Conservation (phyloP, 2,888 invertebrate species). For the Chrysina gloriosa region DNA sequence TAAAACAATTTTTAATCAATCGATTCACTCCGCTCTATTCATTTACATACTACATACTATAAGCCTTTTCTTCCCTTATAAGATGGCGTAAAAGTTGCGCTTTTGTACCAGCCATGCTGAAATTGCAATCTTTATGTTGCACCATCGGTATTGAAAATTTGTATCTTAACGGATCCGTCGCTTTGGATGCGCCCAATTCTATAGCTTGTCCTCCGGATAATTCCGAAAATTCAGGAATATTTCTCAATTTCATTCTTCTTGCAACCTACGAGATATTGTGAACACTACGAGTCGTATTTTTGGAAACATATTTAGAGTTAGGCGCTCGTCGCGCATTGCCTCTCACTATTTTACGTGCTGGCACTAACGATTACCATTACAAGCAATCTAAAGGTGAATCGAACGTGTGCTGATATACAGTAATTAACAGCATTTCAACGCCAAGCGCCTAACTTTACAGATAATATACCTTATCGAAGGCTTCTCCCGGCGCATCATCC, state of each 20-base stretch:
- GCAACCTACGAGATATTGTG: slow-evolving; percentile 70
- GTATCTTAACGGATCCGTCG: slow-evolving; percentile 74
- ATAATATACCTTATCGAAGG: slow-evolving; percentile 84
- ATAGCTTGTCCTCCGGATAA: slow-evolving; percentile 88
- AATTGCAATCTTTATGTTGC: slow-evolving; percentile 82
- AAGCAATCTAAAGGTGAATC: no score
- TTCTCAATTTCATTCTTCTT: slow-evolving; percentile 83
- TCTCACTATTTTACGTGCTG: no score
- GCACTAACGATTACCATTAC: no score
- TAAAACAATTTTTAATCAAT: slow-evolving; percentile 8
- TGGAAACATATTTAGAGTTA: no score
- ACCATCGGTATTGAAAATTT: slow-evolving; percentile 75
- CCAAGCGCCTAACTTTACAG: no score
- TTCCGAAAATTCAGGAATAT: slow-evolving; percentile 78
- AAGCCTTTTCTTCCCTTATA: slow-evolving; percentile 44
- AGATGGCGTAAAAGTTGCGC: slow-evolving; percentile 67
- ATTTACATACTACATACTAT: slow-evolving; percentile 43
- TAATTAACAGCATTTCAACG: no score
- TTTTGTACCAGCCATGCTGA: slow-evolving; percentile 89
- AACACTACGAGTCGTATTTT: no score
- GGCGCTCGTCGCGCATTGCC: no score
- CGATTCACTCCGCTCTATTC: background rate
- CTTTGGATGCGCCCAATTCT: slow-evolving; percentile 80
- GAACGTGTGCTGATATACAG: no score
- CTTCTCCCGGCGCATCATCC: slow-evolving; percentile 94